These are phyloP conservation scores for Lepidocyrtinus sp. DNA, from an alignment of 2,888 invertebrate species.

Conservation along the genomic window DNA sequence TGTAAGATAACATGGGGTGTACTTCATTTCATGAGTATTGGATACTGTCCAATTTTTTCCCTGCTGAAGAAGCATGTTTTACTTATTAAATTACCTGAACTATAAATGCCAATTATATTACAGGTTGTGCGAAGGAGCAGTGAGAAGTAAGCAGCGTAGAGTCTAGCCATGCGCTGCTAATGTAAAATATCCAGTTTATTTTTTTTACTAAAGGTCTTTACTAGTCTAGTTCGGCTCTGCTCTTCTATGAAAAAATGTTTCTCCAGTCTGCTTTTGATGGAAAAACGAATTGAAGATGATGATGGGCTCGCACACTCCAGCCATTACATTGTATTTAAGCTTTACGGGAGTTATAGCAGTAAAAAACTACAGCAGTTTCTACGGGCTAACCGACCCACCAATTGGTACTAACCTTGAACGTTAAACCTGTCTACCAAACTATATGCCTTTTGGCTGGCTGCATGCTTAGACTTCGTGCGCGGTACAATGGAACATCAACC, in stretches of 20 bases:
- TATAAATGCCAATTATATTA: neutral
- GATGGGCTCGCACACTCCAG: neutral
- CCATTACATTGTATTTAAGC: neutral
- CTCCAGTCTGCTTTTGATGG: neutral
- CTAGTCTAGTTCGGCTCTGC: neutral
- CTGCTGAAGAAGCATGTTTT: no score
- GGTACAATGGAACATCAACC: neutral
- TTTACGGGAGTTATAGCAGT: neutral
- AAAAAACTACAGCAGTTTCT: neutral
- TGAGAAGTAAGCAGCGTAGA: neutral
- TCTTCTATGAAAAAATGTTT: neutral
- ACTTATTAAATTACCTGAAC: neutral
- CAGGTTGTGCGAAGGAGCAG: neutral
- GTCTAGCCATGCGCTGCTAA: neutral
- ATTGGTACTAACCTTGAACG: neutral
- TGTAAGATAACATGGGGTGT: no score
- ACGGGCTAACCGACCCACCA: neutral
- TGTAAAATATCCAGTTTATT: neutral
- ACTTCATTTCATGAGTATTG: no score
- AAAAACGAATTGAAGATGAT: neutral
- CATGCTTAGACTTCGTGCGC: neutral
- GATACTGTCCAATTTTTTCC: no score
- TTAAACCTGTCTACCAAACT: neutral
- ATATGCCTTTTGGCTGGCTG: neutral
- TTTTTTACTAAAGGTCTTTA: neutral